These are phyloP conservation scores for Mechanitis messenoides DNA, from an alignment of 2,888 invertebrate species.

Conservation along the genomic window DNA sequence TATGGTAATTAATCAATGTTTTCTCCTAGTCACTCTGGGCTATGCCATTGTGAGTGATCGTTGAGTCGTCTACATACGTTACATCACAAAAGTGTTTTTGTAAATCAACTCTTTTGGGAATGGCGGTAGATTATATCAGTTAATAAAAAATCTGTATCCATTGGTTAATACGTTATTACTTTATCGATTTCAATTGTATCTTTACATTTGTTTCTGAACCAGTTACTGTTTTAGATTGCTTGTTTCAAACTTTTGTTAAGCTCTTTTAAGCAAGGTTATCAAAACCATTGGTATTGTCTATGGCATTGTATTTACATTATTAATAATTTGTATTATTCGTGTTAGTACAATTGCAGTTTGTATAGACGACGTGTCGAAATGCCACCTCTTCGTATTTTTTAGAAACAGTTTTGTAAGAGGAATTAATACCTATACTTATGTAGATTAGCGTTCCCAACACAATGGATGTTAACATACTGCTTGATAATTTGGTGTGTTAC, in stretches of 20 bases:
- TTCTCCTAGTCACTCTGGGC: conserved; percentile 73
- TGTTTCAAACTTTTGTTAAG: neutral
- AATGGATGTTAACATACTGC: conserved; percentile 67
- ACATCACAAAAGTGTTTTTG: conserved; percentile 62
- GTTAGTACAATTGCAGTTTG: conserved; percentile 20
- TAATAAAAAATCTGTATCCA: conserved; percentile 34
- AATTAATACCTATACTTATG: conserved; percentile 76
- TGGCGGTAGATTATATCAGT: conserved; percentile 37
- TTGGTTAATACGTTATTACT: conserved; percentile 26
- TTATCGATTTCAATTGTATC: conserved; percentile 25
- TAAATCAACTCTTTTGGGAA: conserved; percentile 48
- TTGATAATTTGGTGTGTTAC: conserved; percentile 67
- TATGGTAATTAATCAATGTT: conserved; percentile 77
- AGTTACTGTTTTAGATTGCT: conserved; percentile 16
- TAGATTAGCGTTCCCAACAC: conserved; percentile 67
- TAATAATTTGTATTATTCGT: conserved; percentile 53
- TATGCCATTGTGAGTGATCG: conserved; percentile 71
- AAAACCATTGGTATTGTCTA: neutral
- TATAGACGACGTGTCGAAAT: conserved; percentile 50
- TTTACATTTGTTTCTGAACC: conserved; percentile 18
- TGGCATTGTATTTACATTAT: conserved; percentile 50
- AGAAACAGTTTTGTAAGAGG: conserved; percentile 71
- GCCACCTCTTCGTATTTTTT: conserved; percentile 53
- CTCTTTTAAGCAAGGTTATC: neutral
- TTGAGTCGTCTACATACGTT: conserved; percentile 62